Base-by-base conservation (phyloP, 2,113 vertebrate species). In the Nesogale talazaci region DNA sequence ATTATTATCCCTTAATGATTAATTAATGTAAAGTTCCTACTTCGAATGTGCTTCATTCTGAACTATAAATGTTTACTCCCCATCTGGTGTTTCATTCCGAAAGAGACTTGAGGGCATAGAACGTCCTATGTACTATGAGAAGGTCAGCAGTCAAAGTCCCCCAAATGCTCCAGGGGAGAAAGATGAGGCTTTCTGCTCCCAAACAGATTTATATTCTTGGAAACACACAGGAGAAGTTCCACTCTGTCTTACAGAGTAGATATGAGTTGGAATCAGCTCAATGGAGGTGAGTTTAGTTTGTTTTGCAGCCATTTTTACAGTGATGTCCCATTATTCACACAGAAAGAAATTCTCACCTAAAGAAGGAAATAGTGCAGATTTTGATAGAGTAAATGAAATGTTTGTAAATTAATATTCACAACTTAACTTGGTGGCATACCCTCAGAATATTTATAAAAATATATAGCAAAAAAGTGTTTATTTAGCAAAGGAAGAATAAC, bases 381-480 rank as follows among this genome's bases (percentile, higher is more conserved):
- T 96, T 61, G 8, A 87, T 87, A 74, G 89, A 57, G 29, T 20
- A 56, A 25, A 52, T 9, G 42, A 67, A 92, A 52, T 59, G 56
- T 81, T 86, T 56, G 42, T 57, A 88, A 90, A 88, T 77, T 34
- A 83, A 7, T 75, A 56, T 42, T 83, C 56, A 74, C 87, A 93
- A 56, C 1, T 65, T 56, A 91, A 94, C 42, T 79, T 78, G 40
- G 27, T 56, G 72, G 36, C 57, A 0, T 16, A 31, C 9, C 17
- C 19, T 88, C 59, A 88, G 38, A 77, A 76, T 83, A 90, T 76
- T 40, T 95, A 20, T 89, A 56, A 12, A 61, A 56, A 88, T 84
- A 85, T 8, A 61, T 29, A 19, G 11, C 76, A 93, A 83, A 29
- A 31, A 89, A 12, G n/a, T n/a, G n/a, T n/a, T n/a, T n/a, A n/a